Percentiles rank a stretch among this genome's conserved stretches.
These are phyloP conservation scores for Acropternis orthonyx DNA, from an alignment of 2,797 vertebrate species.

Conservation along the genomic window DNA sequence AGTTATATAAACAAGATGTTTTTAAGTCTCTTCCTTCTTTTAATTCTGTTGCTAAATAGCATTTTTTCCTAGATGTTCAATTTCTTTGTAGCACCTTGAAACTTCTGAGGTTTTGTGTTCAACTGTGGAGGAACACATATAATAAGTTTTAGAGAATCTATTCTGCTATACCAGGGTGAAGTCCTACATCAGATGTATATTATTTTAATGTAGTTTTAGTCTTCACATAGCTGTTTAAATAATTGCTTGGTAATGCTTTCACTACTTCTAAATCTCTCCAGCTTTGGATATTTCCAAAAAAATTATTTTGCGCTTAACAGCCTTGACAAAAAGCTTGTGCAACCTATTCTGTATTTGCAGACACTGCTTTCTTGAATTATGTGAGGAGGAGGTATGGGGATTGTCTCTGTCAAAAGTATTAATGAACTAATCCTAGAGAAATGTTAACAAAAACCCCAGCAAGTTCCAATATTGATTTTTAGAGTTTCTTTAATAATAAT, in stretches of 20 bases:
- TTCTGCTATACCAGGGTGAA: not conserved
- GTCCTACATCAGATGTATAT: not conserved
- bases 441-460: not conserved
- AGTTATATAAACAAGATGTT: not conserved
- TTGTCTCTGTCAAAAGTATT: not conserved
- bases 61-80: not conserved
- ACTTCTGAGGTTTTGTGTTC: not conserved
- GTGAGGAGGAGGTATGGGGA: not conserved
- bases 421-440: not conserved
- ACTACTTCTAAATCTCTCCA: not conserved
- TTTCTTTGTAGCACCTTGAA: not conserved
- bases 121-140: not conserved
- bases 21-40: not conserved
- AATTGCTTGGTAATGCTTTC: not conserved
- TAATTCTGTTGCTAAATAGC: not conserved
- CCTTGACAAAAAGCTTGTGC: not conserved
- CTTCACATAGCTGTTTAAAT: not conserved
- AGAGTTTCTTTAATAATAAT: not conserved
- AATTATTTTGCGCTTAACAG: not conserved
- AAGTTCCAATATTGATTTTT: not conserved
- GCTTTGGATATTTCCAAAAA: not conserved
- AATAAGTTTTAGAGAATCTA: not conserved
- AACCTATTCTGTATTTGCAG: not conserved
- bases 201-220: not conserved
- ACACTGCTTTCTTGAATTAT: not conserved